Base-by-base conservation (phyloP, 2,113 vertebrate species). In the Theristicus caerulescens region DNA sequence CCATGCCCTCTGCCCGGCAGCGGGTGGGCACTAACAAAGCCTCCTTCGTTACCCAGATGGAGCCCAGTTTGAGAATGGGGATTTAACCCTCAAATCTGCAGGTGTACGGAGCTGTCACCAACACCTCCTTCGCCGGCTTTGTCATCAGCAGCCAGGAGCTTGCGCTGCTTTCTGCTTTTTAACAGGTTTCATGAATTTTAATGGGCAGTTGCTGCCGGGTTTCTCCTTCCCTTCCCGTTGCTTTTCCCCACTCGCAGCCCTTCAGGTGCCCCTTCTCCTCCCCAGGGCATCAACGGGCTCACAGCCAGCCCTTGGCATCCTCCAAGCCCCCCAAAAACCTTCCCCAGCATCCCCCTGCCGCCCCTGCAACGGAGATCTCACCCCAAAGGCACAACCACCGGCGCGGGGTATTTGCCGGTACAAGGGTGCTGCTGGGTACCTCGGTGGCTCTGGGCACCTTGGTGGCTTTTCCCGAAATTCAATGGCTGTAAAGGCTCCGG, bases 121-220 rank as follows among this genome's bases (percentile, higher is more conserved):
- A 25, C 86, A 86, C 85, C 85, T 58, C 82, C 91, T 27, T 84
- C 51, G 6, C 67, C 31, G 38, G 90, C 96, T 92, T 88, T 95
- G 96, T 85, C 93, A 85, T 6, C 93, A 89, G 88, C 86, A 77
- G 71, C 47, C 91, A 52, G 84, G 91, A 88, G 88, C 93, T 77
- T 22, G 29, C 20, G 46, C 85, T 57, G 88, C 91, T 86, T 90
- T 80, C 91, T 72, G 93, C 91, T 84, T 94, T 93, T 95, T 88
- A 94, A 51, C 88, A 55, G 93, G 49, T 91, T 94, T 94, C 93
- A 94, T 96, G 96, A 93, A 97, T 97, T 97, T 97, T 96, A 94
- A 97, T 95, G 91, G 92, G 16, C 81, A 64, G 59, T 94, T 77
- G 84, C 91, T 82, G 90, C 83, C 13, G 74, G 79, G 82, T 86